Base-by-base conservation (phyloP, 2,797 vertebrate species). In the Gymnocypris eckloni region DNA sequence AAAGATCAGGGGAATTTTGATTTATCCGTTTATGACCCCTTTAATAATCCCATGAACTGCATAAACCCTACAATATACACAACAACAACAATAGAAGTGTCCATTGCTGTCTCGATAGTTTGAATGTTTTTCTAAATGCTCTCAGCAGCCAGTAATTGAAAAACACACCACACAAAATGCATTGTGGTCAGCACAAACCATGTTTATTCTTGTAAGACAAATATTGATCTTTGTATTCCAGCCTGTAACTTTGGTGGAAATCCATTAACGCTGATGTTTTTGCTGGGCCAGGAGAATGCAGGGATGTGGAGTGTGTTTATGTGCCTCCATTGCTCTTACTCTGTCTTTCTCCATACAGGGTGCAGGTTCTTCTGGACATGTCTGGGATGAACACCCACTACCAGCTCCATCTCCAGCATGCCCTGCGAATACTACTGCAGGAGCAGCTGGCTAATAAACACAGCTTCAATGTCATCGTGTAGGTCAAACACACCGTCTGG, bases 401-500 rank as follows among this genome's bases (percentile, higher is more conserved):
- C 91, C 91, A 95, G 90, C 92, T 92, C 87, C 94, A 95, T 71
- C 94, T 96, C 85, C 95, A 95, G 22, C 95, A 95, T 76, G 93
- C 85, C 39, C 87, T 97, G 83, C 87, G 93, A 8, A 93, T 95
- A 33, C 83, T 97, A 75, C 92, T 97, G 20, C 94, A 97, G 83
- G 95, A 97, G 45, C 97, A 97, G 45, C 88, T 96, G 86, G 86
- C 93, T 77, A 86, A 93, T 87, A 96, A 95, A 88, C 94, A 96
- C 67, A 87, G 43, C 90, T 96, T 97, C 94, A 97, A 96, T 89
- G 90, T 97, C 81, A 91, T 95, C 8, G 92, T 91, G 96, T 89
- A 83, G 37, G 88, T 76, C 78, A 66, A 39, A 66, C 15, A 28
- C 20, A 83, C 71, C 20, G 3, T 48, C 52, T 0, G 25, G 20